Conservation (phyloP, 2,888 invertebrate genomes). For the Lissonota sp. region DNA sequence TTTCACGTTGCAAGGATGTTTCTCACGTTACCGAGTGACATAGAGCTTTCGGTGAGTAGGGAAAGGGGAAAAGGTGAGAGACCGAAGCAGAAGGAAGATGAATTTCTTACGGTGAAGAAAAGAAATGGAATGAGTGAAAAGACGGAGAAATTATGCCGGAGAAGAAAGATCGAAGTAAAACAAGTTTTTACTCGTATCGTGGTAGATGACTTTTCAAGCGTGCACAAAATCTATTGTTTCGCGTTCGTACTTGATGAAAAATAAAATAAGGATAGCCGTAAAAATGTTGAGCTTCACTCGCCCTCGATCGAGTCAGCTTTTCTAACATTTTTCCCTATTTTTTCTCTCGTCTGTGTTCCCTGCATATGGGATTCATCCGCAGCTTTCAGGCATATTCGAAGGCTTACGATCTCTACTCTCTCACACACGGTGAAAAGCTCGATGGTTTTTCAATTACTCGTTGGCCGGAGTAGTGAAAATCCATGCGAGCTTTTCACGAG, state of each 20-base stretch:
- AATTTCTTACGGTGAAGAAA: conserved; percentile 26
- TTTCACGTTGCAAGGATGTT: conserved; percentile 88
- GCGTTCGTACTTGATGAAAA: not conserved
- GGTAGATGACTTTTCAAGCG: not conserved
- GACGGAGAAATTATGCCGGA: conserved; percentile 24
- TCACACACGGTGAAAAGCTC: conserved; percentile 23
- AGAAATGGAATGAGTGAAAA: not conserved
- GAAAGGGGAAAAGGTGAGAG: not conserved
- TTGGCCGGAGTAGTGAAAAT: not conserved
- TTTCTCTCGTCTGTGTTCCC: not conserved
- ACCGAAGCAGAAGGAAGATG: not conserved
- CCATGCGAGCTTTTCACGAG: not conserved
- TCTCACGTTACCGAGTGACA: conserved; percentile 85
- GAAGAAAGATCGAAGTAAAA: not conserved
- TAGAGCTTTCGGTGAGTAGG: conserved; percentile 85
- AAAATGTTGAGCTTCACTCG: not conserved
- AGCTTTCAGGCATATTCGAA: conserved; percentile 45
- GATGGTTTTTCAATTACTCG: conserved; percentile 36
- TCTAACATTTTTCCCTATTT: not conserved
- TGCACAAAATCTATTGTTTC: no score
- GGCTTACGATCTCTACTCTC: not conserved
- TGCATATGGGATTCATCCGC: conserved; percentile 22
- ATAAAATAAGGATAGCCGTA: no score
- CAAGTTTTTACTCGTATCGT: not conserved
- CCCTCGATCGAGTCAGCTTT: not conserved